Conservation (phyloP, 1,140 invertebrate genomes). For the Hycleus cichorii region DNA sequence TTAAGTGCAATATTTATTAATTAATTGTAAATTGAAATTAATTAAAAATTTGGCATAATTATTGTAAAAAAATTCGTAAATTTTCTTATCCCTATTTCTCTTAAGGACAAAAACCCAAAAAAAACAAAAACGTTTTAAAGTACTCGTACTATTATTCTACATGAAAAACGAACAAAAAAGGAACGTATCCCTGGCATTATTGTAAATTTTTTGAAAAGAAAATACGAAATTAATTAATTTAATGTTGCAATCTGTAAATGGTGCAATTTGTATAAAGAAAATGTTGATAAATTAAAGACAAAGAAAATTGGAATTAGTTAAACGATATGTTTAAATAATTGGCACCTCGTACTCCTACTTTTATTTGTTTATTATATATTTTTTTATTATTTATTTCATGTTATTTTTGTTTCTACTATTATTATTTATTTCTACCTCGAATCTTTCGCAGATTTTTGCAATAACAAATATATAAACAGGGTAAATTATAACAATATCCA, state of each 20-base stretch:
- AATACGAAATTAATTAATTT: conserved; percentile 29
- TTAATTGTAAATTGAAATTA: not conserved
- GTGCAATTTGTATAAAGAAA: conserved; percentile 35
- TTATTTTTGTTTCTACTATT: conserved; percentile 1
- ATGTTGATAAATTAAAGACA: not conserved
- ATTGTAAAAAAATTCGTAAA: not conserved
- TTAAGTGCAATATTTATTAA: conserved; percentile 18
- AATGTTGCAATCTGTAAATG: conserved; percentile 38
- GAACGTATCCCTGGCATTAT: conserved; percentile 40
- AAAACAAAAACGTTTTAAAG: conserved; percentile 2
- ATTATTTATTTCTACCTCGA: too few species aligned
- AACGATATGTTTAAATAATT: not conserved
- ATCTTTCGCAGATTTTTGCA: too few species aligned
- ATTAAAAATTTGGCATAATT: not conserved
- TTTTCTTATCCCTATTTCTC: not conserved
- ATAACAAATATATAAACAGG: conserved; percentile 25
- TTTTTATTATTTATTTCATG: conserved; percentile 12
- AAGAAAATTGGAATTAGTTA: not conserved
- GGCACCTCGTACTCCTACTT: conserved; percentile 32
- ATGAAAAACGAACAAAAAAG: conserved; percentile 25
- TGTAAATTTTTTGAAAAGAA: conserved; percentile 16
- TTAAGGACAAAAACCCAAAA: not conserved
- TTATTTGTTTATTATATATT: conserved; percentile 14
- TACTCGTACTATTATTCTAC: not conserved
- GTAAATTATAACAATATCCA: conserved; percentile 33